Evolutionary conservation across 2,113 vertebrate genomes (phyloP).

Genomic region (Aegithalos caudatus): DNA sequence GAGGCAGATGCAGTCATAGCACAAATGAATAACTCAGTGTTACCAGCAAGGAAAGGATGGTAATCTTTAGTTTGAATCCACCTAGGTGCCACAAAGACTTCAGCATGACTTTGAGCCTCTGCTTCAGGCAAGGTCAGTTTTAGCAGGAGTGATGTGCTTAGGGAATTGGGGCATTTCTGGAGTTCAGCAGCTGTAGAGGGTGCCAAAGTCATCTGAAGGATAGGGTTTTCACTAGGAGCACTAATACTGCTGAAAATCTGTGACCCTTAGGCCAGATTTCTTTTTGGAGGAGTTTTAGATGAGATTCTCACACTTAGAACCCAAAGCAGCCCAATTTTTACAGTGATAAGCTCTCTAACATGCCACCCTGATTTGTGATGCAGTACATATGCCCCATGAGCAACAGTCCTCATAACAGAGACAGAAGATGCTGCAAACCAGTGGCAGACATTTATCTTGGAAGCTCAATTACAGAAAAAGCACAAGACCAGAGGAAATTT

Average conservation of each 20-base stretch:
- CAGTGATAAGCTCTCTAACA: not conserved
- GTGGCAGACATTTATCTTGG: not conserved
- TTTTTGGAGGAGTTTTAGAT: not conserved
- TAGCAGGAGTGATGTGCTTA: not conserved
- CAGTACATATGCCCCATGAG: accelerated
- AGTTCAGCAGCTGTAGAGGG: not conserved
- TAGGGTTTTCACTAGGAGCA: not conserved
- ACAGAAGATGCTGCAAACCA: not conserved
- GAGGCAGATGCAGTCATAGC: not conserved
- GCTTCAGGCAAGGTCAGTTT: not conserved
- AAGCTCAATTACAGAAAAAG: not conserved
- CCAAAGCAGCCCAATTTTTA: not conserved
- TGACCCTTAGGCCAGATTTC: not conserved
- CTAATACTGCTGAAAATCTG: not conserved
- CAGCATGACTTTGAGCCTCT: not conserved
- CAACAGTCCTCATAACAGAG: not conserved
- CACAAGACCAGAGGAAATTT: accelerated
- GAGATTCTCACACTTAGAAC: not conserved
- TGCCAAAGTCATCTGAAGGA: not conserved
- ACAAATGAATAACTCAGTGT: not conserved
- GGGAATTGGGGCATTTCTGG: not conserved
- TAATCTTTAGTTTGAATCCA: not conserved
- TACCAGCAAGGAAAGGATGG: not conserved
- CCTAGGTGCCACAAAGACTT: not conserved
- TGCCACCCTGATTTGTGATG: not conserved